Conservation (phyloP, 2,113 vertebrate genomes). For the Pavo muticus region DNA sequence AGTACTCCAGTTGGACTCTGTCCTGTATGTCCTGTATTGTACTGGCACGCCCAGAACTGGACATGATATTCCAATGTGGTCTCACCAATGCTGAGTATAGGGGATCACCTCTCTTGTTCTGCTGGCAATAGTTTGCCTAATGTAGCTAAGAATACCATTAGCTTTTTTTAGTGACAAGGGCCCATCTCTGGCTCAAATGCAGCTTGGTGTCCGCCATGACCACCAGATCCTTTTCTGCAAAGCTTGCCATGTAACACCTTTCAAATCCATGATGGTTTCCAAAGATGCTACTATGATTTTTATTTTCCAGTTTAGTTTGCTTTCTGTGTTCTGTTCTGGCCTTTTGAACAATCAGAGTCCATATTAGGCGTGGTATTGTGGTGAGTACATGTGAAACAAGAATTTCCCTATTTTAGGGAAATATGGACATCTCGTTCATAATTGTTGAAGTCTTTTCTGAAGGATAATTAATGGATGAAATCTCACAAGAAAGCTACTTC, state of each 20-base stretch:
- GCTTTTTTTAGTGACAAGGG: neutral
- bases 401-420: neutral
- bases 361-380: neutral
- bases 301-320: neutral
- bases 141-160: neutral
- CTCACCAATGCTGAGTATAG: neutral
- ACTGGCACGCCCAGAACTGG: neutral
- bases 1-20: neutral
- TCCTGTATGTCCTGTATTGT: neutral
- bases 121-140: neutral
- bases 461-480: neutral
- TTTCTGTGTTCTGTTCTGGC: neutral
- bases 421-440: neutral
- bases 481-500: neutral
- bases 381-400: neutral
- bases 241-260: neutral
- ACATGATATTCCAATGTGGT: neutral
- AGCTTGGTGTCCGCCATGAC: neutral
- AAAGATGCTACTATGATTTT: neutral
- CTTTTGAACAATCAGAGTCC: conserved; percentile 4
- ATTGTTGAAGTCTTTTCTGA: neutral
- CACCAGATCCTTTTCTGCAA: neutral
- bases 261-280: neutral
- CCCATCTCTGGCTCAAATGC: neutral
- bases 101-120: neutral